Percentiles rank a stretch among this genome's conserved stretches.
These are phyloP conservation scores for Mallotus villosus DNA, from an alignment of 2,797 vertebrate genomes.

Conservation along the genomic window DNA sequence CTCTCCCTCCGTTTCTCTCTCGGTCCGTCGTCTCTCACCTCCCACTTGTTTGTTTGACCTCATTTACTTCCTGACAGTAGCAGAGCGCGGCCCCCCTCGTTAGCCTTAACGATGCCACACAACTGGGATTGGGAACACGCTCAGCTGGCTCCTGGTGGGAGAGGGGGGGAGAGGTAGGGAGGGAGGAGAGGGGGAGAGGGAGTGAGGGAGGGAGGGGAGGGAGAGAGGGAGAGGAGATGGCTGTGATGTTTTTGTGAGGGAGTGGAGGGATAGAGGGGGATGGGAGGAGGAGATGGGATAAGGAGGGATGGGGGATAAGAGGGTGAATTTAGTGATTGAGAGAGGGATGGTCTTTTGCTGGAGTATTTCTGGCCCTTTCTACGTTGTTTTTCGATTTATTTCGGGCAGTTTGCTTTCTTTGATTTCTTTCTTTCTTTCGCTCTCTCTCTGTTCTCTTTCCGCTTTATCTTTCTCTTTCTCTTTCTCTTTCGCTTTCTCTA, in stretches of 20 bases:
- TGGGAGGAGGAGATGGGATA: too few species aligned
- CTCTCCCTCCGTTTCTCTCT: constrained; percentile 34
- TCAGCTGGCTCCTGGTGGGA: constrained; percentile 66
- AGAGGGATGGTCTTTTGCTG: constrained; percentile 20
- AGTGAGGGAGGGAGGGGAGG: constrained; percentile 24
- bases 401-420: too few species aligned
- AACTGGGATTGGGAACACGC: constrained; percentile 72
- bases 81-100: constrained; percentile 72
- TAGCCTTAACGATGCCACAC: constrained; percentile 75
- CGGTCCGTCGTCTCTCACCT: not conserved
- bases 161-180: constrained; percentile 29
- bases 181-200: constrained; percentile 20
- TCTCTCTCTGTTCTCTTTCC: too few species aligned
- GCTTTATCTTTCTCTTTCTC: too few species aligned
- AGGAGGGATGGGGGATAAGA: too few species aligned
- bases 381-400: too few species aligned
- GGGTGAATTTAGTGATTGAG: too few species aligned
- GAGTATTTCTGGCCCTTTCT: too few species aligned
- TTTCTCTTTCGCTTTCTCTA: too few species aligned
- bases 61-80: constrained; percentile 76
- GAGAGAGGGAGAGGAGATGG: not conserved
- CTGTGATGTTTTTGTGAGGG: too few species aligned
- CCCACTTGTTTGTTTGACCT: constrained; percentile 73
- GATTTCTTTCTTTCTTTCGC: too few species aligned
- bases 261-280: not conserved